Conservation (phyloP, 2,888 invertebrate genomes). For the Pachydiplax longipennis region DNA sequence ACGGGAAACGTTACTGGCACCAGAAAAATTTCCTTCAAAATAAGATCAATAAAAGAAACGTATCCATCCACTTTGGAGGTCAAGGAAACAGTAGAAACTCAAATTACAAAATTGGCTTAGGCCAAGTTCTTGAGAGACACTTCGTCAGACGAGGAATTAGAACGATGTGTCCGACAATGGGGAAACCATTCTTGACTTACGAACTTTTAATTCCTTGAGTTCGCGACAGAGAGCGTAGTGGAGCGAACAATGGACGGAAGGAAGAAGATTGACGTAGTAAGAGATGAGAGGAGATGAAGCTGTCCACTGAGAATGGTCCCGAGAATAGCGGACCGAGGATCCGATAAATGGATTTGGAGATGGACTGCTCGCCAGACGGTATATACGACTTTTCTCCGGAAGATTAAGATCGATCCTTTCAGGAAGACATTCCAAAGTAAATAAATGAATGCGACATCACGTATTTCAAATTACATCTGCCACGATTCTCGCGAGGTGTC, state of each 20-base stretch:
- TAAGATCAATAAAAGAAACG: too few species aligned
- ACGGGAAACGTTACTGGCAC: too few species aligned
- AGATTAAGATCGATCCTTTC: neutral
- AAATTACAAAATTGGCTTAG: too few species aligned
- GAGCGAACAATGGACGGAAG: neutral
- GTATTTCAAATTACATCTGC: too few species aligned
- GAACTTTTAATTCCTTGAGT: neutral
- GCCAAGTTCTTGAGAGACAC: too few species aligned
- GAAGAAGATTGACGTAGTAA: neutral
- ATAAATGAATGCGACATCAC: neutral
- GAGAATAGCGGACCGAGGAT: neutral
- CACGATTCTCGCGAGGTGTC: too few species aligned
- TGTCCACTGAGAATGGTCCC: neutral
- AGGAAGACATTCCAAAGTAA: neutral
- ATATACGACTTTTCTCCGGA: neutral
- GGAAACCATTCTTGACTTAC: neutral
- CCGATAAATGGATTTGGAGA: slow-evolving; percentile 2
- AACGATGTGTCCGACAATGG: too few species aligned
- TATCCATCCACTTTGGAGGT: too few species aligned
- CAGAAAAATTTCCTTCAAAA: too few species aligned
- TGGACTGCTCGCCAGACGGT: neutral
- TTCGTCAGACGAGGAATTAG: too few species aligned
- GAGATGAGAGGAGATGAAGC: neutral
- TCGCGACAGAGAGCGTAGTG: neutral
- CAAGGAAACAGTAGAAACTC: too few species aligned